Base-by-base conservation (phyloP, 1,140 invertebrate species). In the Ooceraea biroi region DNA sequence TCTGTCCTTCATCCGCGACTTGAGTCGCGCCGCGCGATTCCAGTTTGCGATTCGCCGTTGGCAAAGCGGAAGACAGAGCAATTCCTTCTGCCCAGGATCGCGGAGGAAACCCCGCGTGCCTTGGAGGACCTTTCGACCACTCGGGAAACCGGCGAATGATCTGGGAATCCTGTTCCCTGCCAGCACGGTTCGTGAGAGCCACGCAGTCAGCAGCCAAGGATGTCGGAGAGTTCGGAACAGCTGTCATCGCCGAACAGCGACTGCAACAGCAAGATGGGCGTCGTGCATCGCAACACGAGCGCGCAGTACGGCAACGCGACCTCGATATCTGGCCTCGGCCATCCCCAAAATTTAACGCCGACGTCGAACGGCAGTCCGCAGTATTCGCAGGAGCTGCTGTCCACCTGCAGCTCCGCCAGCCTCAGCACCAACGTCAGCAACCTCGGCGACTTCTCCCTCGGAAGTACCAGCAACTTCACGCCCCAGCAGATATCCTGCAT, bases 401-500 rank as follows among this genome's bases (percentile, higher is more conserved):
- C 86, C 46, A 82, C 63, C 25, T 93, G 91, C 55, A 89, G 84
- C 71, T 68, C 89, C 0, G 27, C 82, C 10, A 89, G 86, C 44
- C 61, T 87, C 0, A 71, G 71, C 25, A 71, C 63, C 3, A 88
- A 80, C 14, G 71, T 86, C 10, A 66, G 60, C 0, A 91, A 88
- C 77, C 65, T 89, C 36, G 72, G 65, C 7, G 80, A 65, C 19
- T 52, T 90, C 4, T 65, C 87, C 3, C 58, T 89, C 11, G 89
- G 88, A 36, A 88, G 65, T 22, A 74, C 82, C 4, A 55, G 84
- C 19, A 87, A 89, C 83, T 95, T 95, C 82, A 93, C 94, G 0
- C 88, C 93, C 61, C 95, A 95, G 63, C 96, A 98, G 94, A 95
- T 97, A 58, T 95, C 96, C 8, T 99, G 98, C 93, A 97, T 99